Conservation (phyloP, 2,888 invertebrate species). For the Aphodius granarius region DNA sequence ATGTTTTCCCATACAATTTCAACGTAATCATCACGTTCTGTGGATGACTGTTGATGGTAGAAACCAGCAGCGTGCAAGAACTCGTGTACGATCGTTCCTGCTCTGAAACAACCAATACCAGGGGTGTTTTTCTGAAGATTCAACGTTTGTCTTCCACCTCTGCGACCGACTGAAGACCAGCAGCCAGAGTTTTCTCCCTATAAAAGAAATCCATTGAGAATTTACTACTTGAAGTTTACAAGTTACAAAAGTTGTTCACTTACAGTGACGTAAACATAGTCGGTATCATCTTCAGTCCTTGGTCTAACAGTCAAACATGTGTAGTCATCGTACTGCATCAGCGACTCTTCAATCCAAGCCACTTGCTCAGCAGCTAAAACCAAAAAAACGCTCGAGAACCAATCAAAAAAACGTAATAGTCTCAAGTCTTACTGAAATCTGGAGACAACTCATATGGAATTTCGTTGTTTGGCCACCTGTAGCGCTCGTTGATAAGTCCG, state of each 20-base stretch:
- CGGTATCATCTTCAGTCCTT: slow-evolving; percentile 10
- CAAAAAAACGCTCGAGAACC: background rate
- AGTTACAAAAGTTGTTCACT: background rate
- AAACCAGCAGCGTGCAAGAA: slow-evolving; percentile 80
- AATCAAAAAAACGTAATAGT: background rate
- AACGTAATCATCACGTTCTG: slow-evolving; percentile 77
- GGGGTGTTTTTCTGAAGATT: slow-evolving; percentile 38
- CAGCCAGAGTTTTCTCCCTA: slow-evolving; percentile 26
- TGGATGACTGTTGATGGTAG: slow-evolving; percentile 81
- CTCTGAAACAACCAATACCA: slow-evolving; percentile 59
- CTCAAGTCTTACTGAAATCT: slow-evolving; percentile 8
- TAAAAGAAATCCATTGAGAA: background rate
- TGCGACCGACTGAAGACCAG: slow-evolving; percentile 27
- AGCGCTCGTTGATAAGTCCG: slow-evolving; percentile 23
- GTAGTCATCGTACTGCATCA: slow-evolving; percentile 10
- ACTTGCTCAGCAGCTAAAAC: slow-evolving; percentile 15
- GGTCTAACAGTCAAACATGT: slow-evolving; percentile 18
- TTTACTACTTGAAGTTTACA: no score
- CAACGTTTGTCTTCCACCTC: slow-evolving; percentile 24
- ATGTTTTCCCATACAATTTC: slow-evolving; percentile 76
- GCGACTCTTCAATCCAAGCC: slow-evolving; percentile 18
- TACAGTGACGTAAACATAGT: slow-evolving; percentile 25
- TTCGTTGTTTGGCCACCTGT: slow-evolving; percentile 26
- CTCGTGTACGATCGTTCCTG: slow-evolving; percentile 74
- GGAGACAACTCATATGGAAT: slow-evolving; percentile 26